phyloP scores from a whole-genome alignment of 2,888 invertebrate species.

The Euclidia mi region DNA sequence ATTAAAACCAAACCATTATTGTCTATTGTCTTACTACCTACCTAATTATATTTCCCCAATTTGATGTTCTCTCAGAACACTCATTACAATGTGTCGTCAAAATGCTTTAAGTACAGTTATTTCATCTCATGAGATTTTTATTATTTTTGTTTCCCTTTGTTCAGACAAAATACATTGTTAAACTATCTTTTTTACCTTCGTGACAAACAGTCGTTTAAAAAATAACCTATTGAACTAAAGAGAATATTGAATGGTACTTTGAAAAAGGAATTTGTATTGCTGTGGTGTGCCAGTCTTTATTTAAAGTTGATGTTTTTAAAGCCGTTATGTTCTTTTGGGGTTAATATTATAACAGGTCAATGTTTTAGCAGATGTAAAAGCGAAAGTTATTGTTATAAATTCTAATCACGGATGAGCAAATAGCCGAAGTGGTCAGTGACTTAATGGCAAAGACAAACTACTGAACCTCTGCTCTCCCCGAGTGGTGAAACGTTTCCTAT shows the following conservation, averaged over 20 bases:
- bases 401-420: too few species aligned
- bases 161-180: background rate
- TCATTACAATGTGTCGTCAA: conserved; percentile 18
- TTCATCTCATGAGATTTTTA: conserved; percentile 11
- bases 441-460: too few species aligned
- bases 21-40: conserved; percentile 14
- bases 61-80: conserved; percentile 4
- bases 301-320: background rate
- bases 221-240: conserved; percentile 3
- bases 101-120: conserved; percentile 8
- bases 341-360: background rate
- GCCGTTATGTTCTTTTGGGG: background rate
- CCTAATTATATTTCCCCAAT: conserved; percentile 14
- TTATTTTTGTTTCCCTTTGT: conserved; percentile 6
- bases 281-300: background rate
- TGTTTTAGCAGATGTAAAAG: background rate
- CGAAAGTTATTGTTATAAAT: too few species aligned
- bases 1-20: conserved; percentile 7
- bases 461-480: too few species aligned
- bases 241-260: background rate
- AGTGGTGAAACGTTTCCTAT: too few species aligned
- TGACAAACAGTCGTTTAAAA: background rate
- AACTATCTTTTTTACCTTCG: background rate
- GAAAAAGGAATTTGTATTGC: background rate
- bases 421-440: too few species aligned